phyloP scores from a whole-genome alignment of 2,888 invertebrate genomes.

The Xestia ashworthii region DNA sequence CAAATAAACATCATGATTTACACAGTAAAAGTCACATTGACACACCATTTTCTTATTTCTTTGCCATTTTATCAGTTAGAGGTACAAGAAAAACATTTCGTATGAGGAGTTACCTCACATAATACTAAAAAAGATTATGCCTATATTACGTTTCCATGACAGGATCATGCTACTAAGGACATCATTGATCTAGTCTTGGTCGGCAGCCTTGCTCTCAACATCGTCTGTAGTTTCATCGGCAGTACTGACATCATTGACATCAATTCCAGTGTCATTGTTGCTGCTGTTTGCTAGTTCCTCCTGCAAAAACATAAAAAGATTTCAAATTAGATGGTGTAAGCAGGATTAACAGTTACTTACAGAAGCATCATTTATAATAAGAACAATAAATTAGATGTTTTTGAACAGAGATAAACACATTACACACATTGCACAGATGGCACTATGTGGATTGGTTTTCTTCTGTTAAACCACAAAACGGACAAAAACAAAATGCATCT shows the following conservation, averaged over 20 bases:
- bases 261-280: constrained; percentile 90
- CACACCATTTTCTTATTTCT: not conserved
- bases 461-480: not conserved
- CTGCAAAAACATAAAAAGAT: constrained; percentile 65
- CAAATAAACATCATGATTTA: not conserved
- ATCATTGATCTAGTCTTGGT: constrained; percentile 54
- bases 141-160: constrained; percentile 19
- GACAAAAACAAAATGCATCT: no score
- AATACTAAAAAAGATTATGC: constrained; percentile 38
- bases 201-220: constrained; percentile 62
- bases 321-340: not conserved
- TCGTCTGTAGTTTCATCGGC: constrained; percentile 79
- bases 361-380: not conserved
- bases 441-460: not conserved
- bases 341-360: not conserved
- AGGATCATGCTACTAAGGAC: constrained; percentile 13
- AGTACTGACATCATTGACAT: constrained; percentile 88
- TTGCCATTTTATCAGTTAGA: constrained; percentile 22
- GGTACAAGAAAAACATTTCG: constrained; percentile 40
- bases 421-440: not conserved
- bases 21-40: constrained; percentile 27
- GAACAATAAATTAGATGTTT: not conserved
- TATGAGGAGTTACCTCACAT: constrained; percentile 39
- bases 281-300: constrained; percentile 92
- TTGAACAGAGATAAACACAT: not conserved